Evolutionary conservation across 1,140 invertebrate species (phyloP), one percentile per base, ranked within the genome.

Genomic region (Euura lappo): DNA sequence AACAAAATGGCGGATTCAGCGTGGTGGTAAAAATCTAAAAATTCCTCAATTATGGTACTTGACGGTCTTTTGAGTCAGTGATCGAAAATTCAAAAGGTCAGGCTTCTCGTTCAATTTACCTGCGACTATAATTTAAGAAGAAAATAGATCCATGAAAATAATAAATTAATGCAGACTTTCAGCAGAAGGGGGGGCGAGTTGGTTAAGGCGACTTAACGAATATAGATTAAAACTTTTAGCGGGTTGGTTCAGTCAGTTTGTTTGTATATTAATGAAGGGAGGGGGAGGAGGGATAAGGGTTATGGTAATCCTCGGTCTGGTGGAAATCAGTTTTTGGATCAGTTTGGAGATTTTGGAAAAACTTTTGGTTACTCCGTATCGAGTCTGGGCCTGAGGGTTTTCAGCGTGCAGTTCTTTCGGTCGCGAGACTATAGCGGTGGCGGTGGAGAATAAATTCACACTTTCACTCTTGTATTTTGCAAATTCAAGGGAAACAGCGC

Each of bases 211-310:
- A 81, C 80, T 85, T 86, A 83, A 85, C 84, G 83, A 85, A 85
- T 83, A 82, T 83, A 83, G 84, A 86, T 85, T 85, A 84, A 85
- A 85, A 85, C 80, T 84, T 84, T 72, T 68, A 68, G 68, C 72
- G 66, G 72, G 71, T 73, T 43, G 47, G 65, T 65, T 70, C 47
- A 64, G 51, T 60, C 51, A 60, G 51, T 60, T 60, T 77, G 74
- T 77, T 77, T 77, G 76, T 77, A 77, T 77, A 75, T 77, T 77
- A 77, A 77, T 77, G 76, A 77, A 74, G 76, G 73, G 51, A 28
- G 51, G 51, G 51, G 51, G 51, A 8, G 13, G 3, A 8, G 3
- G 51, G 13, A n/a, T 8, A 8, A 3, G 51, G 74, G 71, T 71
- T 77, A 77, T 77, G 76, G 74, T 77, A 77, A 77, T 77, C 76